These are phyloP conservation scores for Sebastolobus alascanus DNA, from an alignment of 2,797 vertebrate genomes.

Conservation along the genomic window DNA sequence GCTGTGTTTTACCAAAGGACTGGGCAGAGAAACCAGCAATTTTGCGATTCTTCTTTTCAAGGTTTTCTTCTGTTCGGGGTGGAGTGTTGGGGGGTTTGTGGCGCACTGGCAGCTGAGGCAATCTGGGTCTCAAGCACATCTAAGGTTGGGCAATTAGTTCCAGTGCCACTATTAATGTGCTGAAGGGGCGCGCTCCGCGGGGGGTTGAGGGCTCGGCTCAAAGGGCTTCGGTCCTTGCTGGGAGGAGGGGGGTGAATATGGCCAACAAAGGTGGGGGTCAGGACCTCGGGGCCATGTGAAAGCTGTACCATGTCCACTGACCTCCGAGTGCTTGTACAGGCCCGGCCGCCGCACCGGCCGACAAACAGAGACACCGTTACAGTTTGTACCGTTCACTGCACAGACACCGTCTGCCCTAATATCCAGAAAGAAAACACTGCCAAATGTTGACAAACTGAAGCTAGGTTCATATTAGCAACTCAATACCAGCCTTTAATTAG, in stretches of 20 bases:
- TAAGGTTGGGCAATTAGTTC: conserved; percentile 86
- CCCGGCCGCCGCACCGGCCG: conserved; percentile 17
- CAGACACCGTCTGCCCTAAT: conserved; percentile 16
- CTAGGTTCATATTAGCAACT: not conserved
- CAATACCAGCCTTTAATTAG: not conserved
- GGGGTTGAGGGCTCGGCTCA: conserved; percentile 81
- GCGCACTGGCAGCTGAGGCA: conserved; percentile 75
- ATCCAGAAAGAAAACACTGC: conserved; percentile 1
- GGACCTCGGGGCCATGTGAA: conserved; percentile 86
- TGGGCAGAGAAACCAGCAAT: conserved; percentile 68
- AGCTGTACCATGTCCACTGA: conserved; percentile 78
- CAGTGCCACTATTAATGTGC: conserved; percentile 86
- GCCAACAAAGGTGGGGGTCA: conserved; percentile 83
- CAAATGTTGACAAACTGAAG: not conserved
- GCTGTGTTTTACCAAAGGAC: conserved; percentile 56
- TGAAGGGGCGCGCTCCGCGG: conserved; percentile 82
- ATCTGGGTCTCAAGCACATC: conserved; percentile 83
- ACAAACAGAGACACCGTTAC: conserved; percentile 3
- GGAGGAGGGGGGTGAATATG: conserved; percentile 63
- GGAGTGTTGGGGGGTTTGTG: conserved; percentile 75
- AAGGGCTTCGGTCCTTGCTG: conserved; percentile 76
- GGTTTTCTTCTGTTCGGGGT: conserved; percentile 72
- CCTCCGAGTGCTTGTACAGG: conserved; percentile 65
- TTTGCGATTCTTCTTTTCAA: conserved; percentile 76
- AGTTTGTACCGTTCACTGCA: conserved; percentile 29